A percentile compares a stretch with the other conserved stretches of the same genome.
phyloP scores from a whole-genome alignment of 2,888 invertebrate genomes.

The Merodon equestris region DNA sequence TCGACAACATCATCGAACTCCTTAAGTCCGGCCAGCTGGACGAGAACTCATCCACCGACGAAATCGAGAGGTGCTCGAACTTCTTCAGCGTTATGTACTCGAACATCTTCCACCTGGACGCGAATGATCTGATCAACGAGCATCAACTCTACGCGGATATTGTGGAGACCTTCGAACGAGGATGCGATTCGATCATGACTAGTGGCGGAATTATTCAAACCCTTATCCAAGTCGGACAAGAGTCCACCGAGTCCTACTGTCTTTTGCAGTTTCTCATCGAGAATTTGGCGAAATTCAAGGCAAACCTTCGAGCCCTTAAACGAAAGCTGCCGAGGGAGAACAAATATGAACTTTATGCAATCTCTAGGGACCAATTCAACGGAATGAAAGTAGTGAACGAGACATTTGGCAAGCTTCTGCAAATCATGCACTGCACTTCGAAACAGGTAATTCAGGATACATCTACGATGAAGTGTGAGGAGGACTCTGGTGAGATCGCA shows the following conservation, averaged over 20 bases:
- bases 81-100: slow-evolving; percentile 92
- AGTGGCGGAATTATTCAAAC: slow-evolving; percentile 84
- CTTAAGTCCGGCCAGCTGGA: slow-evolving; percentile 94
- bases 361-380: slow-evolving; percentile 77
- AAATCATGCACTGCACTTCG: slow-evolving; percentile 81
- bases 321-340: slow-evolving; percentile 83
- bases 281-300: slow-evolving; percentile 86
- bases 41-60: slow-evolving; percentile 94
- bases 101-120: slow-evolving; percentile 85
- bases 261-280: slow-evolving; percentile 88
- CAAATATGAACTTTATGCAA: slow-evolving; percentile 73
- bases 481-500: slow-evolving; percentile 78
- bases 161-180: slow-evolving; percentile 82
- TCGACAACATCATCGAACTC: slow-evolving; percentile 93
- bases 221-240: slow-evolving; percentile 81
- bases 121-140: slow-evolving; percentile 82
- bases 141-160: slow-evolving; percentile 81
- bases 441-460: slow-evolving; percentile 81
- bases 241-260: slow-evolving; percentile 84
- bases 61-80: slow-evolving; percentile 89
- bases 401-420: slow-evolving; percentile 81
- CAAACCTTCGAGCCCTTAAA: slow-evolving; percentile 88
- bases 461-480: slow-evolving; percentile 42
- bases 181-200: slow-evolving; percentile 85
- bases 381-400: slow-evolving; percentile 82